A percentile compares a stretch with the other conserved stretches of the same genome.
These are phyloP conservation scores for Artibeus jamaicensis DNA, from an alignment of 2,797 vertebrate species.

Conservation along the genomic window DNA sequence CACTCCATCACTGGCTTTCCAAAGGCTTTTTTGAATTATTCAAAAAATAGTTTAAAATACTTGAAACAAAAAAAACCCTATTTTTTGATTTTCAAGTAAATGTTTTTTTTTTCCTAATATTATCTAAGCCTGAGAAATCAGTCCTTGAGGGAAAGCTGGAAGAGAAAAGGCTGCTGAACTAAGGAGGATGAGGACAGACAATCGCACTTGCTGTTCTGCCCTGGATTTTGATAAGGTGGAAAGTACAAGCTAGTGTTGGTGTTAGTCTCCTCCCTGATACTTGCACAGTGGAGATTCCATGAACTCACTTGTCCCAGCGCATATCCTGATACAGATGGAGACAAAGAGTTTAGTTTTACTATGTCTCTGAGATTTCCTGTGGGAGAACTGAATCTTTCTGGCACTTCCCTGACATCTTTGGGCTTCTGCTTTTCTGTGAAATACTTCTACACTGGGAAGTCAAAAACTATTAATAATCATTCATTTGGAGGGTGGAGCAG, in stretches of 20 bases:
- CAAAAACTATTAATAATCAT: constrained; percentile 28
- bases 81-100: not conserved
- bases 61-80: too few species aligned
- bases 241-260: not conserved
- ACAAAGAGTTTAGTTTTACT: not conserved
- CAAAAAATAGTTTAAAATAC: too few species aligned
- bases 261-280: not conserved
- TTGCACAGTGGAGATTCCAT: not conserved
- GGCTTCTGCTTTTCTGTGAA: constrained; percentile 6
- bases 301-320: not conserved
- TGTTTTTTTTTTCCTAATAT: not conserved
- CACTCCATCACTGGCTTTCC: not conserved
- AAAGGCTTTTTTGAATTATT: not conserved
- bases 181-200: not conserved
- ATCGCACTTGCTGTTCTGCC: not conserved
- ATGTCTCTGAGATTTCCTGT: not conserved
- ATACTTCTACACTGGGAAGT: not conserved
- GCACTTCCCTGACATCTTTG: not conserved
- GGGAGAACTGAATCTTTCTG: not conserved
- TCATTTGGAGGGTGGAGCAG: constrained; percentile 10
- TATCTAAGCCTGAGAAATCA: not conserved
- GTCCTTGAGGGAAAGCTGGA: not conserved
- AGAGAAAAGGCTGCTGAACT: not conserved
- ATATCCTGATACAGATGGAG: not conserved
- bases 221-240: not conserved